Base-by-base conservation (phyloP, 2,113 vertebrate genomes). In the Cairina moschata region DNA sequence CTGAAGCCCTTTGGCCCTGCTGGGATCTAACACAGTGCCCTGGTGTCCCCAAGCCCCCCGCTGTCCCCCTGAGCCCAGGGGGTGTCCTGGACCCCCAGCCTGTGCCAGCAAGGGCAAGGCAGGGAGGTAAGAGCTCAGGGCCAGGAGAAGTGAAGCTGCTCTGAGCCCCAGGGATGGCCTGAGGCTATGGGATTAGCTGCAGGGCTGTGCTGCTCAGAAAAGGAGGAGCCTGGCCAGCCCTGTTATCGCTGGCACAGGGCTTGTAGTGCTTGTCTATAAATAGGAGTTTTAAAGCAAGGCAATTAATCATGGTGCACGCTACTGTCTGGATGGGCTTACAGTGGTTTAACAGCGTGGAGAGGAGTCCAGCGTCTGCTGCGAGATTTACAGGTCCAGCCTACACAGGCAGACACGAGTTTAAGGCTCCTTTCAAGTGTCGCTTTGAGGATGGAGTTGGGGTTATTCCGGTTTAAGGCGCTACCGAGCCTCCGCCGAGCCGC, bases 261-360 rank as follows among this genome's bases (percentile, higher is more conserved):
- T 95, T 11, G 46, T 8, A 68, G 44, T 0, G 6, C 80, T 77
- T 4, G 67, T 46, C 95, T 96, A 95, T 90, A 95, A 95, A 96
- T 85, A 95, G 93, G 91, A 91, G 75, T 59, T 96, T 88, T 50
- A 88, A 93, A 88, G 91, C 87, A 71, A 76, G 29, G 90, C 88
- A 77, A 91, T 96, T 96, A 91, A 96, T 96, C 91, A 88, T 1
- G 0, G 87, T 9, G 78, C 2, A 55, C 4, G 15, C 90, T 88
- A n/a, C 93, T 88, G 84, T 90, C 93, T 93, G 60, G 75, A 56
- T 1, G 31, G 82, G 59, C 75, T 71, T 54, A 29, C 23, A 25
- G 8, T 25, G 44, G 14, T 83, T 73, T 29, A 66, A 36, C 21
- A 4, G 71, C 5, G 0, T 3, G 67, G 63, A 36, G 40, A 17